These are phyloP conservation scores for Echinometra lucunter DNA, from an alignment of 53 echinoderm and acorn worm genomes.

Conservation along the genomic window DNA sequence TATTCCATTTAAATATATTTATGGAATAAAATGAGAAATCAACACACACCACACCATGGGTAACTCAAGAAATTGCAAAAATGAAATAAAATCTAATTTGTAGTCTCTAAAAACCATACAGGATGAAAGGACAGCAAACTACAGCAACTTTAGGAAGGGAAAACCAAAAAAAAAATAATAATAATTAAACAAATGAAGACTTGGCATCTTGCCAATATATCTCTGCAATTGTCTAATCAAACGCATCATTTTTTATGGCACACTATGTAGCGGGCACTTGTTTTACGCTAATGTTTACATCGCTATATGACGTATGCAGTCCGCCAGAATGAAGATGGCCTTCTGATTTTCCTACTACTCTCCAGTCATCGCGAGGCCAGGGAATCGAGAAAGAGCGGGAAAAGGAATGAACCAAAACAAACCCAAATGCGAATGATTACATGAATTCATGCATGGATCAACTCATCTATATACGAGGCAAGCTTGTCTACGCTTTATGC, in stretches of 20 bases:
- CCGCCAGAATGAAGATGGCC: neutral
- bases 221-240: neutral
- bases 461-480: neutral
- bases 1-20: too few species aligned
- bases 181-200: neutral
- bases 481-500: neutral
- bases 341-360: constrained; percentile 33
- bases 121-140: neutral
- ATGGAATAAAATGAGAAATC: too few species aligned
- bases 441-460: constrained; percentile 29
- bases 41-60: too few species aligned
- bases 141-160: neutral
- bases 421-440: constrained; percentile 7
- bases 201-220: neutral
- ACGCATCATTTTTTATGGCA: neutral
- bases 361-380: constrained; percentile 1
- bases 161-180: neutral
- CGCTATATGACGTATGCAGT: constrained; percentile 26
- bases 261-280: neutral
- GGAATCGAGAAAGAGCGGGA: neutral
- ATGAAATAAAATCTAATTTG: too few species aligned
- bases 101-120: neutral
- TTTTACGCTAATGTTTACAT: constrained; percentile 51
- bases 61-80: too few species aligned
- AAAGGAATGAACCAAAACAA: neutral